A percentile compares a stretch with the other conserved stretches of the same genome.
phyloP scores from a whole-genome alignment of 2,888 invertebrate genomes.

The Tetranychus truncatus region DNA sequence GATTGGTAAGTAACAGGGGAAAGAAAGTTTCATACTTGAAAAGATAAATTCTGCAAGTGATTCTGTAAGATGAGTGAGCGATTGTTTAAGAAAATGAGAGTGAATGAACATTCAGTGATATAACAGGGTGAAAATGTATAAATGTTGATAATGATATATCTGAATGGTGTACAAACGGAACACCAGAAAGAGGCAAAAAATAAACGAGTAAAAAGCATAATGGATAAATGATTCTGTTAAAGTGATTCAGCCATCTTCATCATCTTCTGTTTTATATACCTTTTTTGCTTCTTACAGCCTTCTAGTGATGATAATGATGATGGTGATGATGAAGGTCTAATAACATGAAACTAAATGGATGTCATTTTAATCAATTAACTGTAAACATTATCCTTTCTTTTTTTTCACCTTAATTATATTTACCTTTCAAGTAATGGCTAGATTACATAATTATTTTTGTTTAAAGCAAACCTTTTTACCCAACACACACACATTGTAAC shows the following conservation, averaged over 20 bases:
- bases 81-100: background rate
- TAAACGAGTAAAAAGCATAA: too few species aligned
- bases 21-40: background rate
- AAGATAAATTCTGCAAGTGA: conserved; percentile 4
- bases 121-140: too few species aligned
- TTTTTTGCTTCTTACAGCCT: too few species aligned
- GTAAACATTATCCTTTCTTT: too few species aligned
- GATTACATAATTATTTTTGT: too few species aligned
- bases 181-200: background rate
- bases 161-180: background rate
- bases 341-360: background rate
- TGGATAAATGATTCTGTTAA: background rate
- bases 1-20: background rate
- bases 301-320: too few species aligned
- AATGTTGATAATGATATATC: background rate
- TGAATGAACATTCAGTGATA: background rate
- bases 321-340: too few species aligned
- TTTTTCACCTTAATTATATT: too few species aligned
- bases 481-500: too few species aligned
- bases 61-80: background rate
- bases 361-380: background rate
- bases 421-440: too few species aligned
- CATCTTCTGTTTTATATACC: background rate
- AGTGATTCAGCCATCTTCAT: background rate
- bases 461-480: too few species aligned